Evolutionary conservation across 2,888 invertebrate species (phyloP), one percentile per base, ranked within the genome.

Genomic region (Limenitis camilla): DNA sequence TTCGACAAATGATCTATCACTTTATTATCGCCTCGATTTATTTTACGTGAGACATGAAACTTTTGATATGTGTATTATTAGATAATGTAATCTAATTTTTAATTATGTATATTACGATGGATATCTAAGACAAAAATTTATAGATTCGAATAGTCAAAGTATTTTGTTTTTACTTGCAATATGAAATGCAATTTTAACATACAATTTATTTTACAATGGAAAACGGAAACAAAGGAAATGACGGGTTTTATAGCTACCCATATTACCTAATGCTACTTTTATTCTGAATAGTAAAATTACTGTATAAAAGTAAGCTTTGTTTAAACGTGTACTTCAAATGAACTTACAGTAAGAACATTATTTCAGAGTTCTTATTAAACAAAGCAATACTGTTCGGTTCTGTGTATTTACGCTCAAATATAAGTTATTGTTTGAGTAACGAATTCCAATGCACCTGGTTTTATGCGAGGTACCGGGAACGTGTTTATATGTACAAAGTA

Each of bases 351-450:
- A 62, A 66, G 61, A 65, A 63, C 61, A 59, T 67, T 62, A 66
- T 69, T 67, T 58, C 53, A 43, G 39, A 55, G 41, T 44, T 48
- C 47, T 59, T 60, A 55, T 52, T 38, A 42, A 56, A 69, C 67
- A 67, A 68, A 65, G 61, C 61, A 57, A 49, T 58, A 49, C 55
- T 58, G 58, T 67, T 60, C 57, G 56, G 59, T 50, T 58, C 62
- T 59, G 62, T 63, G 64, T 64, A 61, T 65, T 58, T 61, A 61
- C 62, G 58, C 59, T 64, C 60, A 53, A 60, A 54, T 62, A 64
- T 64, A 61, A 63, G 59, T 65, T 66, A 72, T 75, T 81, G 78
- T 81, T 80, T 76, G 63, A 67, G 70, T 67, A 65, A 71, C 62
- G 66, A 70, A 81, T 81, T 72, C 75, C 71, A 63, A 58, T 60